Conservation (phyloP, 2,797 vertebrate genomes). For the Manis pentadactyla region DNA sequence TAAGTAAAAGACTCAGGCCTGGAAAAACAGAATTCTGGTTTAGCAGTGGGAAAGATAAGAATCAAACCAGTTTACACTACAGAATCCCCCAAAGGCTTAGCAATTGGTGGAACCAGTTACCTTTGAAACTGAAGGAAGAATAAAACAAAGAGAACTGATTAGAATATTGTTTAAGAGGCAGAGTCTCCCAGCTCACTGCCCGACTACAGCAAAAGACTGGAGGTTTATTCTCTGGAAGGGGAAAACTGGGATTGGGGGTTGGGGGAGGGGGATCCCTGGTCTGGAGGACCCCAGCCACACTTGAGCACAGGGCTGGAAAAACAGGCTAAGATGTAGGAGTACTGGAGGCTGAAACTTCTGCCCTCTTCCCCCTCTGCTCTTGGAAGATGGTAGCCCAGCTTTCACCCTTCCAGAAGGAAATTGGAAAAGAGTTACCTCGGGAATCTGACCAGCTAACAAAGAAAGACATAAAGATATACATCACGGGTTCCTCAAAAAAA, state of each 20-base stretch:
- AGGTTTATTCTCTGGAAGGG: neutral
- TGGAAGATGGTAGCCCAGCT: neutral
- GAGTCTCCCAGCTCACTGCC: neutral
- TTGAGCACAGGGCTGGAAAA: neutral
- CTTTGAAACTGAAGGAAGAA: neutral
- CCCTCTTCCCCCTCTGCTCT: neutral
- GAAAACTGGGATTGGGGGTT: accelerated
- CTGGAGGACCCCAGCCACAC: neutral
- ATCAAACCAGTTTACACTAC: neutral
- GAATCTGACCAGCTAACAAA: neutral
- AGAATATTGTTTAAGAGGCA: neutral
- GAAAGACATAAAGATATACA: neutral
- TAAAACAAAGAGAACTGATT: neutral
- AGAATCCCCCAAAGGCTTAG: neutral
- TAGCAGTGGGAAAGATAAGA: neutral
- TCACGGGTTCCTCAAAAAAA: neutral
- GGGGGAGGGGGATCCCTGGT: neutral
- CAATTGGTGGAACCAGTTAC: neutral
- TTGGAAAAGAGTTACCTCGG: neutral
- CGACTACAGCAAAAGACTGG: neutral
- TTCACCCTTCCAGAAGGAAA: neutral
- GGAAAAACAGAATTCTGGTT: neutral
- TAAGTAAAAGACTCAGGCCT: neutral
- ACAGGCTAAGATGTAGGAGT: neutral
- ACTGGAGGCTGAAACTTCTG: neutral